A percentile compares a stretch with the other conserved stretches of the same genome.
These are phyloP conservation scores for Prenolepis imparis DNA, from an alignment of 2,888 invertebrate genomes.

Conservation along the genomic window DNA sequence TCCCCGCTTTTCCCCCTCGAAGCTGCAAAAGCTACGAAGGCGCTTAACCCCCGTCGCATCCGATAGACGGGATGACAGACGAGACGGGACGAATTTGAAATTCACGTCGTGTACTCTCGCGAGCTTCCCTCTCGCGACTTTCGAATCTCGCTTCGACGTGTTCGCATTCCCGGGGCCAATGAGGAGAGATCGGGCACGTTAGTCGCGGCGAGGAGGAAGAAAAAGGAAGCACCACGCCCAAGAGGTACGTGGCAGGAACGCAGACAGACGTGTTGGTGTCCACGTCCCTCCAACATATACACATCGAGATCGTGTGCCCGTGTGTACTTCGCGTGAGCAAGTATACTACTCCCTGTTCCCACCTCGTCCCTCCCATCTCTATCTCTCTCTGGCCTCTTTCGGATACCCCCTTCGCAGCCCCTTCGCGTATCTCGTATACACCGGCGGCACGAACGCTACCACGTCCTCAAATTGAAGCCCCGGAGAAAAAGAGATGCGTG, in stretches of 20 bases:
- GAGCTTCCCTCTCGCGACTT: conserved; percentile 75
- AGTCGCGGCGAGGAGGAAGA: conserved; percentile 74
- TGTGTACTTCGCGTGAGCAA: conserved; percentile 72
- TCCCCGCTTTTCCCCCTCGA: neutral
- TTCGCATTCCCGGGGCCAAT: conserved; percentile 77
- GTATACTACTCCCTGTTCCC: conserved; percentile 57
- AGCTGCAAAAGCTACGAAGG: conserved; percentile 8
- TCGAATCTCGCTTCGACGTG: conserved; percentile 79
- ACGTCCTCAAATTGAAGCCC: conserved; percentile 78
- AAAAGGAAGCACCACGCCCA: conserved; percentile 82
- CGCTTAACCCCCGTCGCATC: conserved; percentile 2
- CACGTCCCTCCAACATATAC: conserved; percentile 62
- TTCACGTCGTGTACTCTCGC: conserved; percentile 66
- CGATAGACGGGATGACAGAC: neutral
- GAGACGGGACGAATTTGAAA: conserved; percentile 71
- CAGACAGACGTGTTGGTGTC: conserved; percentile 69
- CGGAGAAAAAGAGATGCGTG: conserved; percentile 78
- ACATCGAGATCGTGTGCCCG: conserved; percentile 43
- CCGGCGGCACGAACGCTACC: conserved; percentile 77
- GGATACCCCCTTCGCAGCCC: conserved; percentile 20
- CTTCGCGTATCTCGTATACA: conserved; percentile 56
- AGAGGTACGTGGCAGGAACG: conserved; percentile 81
- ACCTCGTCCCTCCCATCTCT: conserved; percentile 21
- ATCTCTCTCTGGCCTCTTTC: conserved; percentile 11
- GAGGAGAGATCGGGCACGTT: conserved; percentile 77